Evolutionary conservation across 2,797 vertebrate genomes (phyloP), one percentile per base, ranked within the genome.

Genomic region (Yasuhikotakia modesta): DNA sequence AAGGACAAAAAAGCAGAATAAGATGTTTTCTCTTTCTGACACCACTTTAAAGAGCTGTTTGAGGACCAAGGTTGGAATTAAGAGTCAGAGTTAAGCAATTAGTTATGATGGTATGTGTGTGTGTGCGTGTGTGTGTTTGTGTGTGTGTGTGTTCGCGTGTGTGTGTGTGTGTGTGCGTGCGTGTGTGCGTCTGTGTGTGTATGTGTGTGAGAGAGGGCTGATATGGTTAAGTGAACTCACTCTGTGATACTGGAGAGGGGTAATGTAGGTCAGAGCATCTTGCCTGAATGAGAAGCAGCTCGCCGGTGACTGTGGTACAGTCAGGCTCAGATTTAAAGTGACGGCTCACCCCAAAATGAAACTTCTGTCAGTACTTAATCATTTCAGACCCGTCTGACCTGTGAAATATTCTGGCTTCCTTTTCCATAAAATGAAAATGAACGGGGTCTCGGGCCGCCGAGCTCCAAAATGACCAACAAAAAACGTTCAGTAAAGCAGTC

Each of bases 261-360:
- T 90, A 92, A 92, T 91, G 85, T 91, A 91, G 90, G 91, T 91
- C 91, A 92, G 88, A 81, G 55, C 82, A 82, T 89, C 87, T 88
- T 87, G 87, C 86, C 70, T 77, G 19, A 81, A 72, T 30, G 69
- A 77, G 45, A 12, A 77, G 27, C 19, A 48, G 35, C 48, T 57
- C 27, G 32, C 17, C 43, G 39, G 13, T 52, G 55, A 35, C 17
- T 67, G 17, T 17, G 2, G n/a, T 11, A 21, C 11, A 17, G 50
- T 21, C 22, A 12, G 12, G 24, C n/a, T 46, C 52, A 17, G 46
- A 57, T 12, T 43, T 45, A 66, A 75, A 75, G 19, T 10, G 17
- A 39, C 5, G 2, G 64, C 43, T 66, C 3, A 19, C 16, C 58
- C 16, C 2, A 61, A 55, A 32, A 35, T n/a, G 22, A 60, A 30